Percentiles rank a stretch among this genome's conserved stretches.
Conservation (phyloP, 2,888 invertebrate species). For the Lasioglossum vierecki region DNA sequence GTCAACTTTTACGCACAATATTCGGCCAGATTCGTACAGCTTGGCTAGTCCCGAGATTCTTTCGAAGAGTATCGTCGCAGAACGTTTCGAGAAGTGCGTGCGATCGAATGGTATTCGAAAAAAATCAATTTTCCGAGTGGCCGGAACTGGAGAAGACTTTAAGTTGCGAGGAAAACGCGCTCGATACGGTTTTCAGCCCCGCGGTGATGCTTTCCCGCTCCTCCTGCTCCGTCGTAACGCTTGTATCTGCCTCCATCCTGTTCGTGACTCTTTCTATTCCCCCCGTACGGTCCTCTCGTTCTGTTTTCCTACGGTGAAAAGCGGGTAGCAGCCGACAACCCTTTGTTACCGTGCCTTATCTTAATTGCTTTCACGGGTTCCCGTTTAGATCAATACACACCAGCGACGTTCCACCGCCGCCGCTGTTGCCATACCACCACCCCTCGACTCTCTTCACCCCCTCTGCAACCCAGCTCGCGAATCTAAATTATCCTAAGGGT, state of each 20-base stretch:
- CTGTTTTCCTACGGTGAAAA: slow-evolving; percentile 73
- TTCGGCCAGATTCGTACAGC: background rate
- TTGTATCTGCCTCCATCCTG: slow-evolving; percentile 33
- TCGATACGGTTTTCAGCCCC: slow-evolving; percentile 29
- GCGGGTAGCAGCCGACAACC: slow-evolving; percentile 79
- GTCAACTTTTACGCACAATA: background rate
- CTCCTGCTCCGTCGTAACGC: slow-evolving; percentile 5
- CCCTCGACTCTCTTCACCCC: slow-evolving; percentile 19
- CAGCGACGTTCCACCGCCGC: slow-evolving; percentile 56
- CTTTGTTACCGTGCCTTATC: slow-evolving; percentile 83
- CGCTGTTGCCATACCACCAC: slow-evolving; percentile 50
- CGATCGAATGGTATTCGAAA: background rate
- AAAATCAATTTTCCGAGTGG: slow-evolving; percentile 1
- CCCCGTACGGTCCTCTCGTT: slow-evolving; percentile 44
- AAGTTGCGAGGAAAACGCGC: background rate
- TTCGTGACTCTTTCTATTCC: slow-evolving; percentile 34
- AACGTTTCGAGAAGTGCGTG: background rate
- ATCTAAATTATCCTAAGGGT: slow-evolving; percentile 77
- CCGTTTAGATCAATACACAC: slow-evolving; percentile 82
- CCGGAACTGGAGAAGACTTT: background rate
- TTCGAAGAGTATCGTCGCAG: background rate
- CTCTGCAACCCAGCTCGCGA: slow-evolving; percentile 58
- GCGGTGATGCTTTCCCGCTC: slow-evolving; percentile 12
- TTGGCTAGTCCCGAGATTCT: background rate
- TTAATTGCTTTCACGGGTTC: slow-evolving; percentile 82